Evolutionary conservation across 2,888 invertebrate species (phyloP).

Genomic region (Tetragnatha montana): DNA sequence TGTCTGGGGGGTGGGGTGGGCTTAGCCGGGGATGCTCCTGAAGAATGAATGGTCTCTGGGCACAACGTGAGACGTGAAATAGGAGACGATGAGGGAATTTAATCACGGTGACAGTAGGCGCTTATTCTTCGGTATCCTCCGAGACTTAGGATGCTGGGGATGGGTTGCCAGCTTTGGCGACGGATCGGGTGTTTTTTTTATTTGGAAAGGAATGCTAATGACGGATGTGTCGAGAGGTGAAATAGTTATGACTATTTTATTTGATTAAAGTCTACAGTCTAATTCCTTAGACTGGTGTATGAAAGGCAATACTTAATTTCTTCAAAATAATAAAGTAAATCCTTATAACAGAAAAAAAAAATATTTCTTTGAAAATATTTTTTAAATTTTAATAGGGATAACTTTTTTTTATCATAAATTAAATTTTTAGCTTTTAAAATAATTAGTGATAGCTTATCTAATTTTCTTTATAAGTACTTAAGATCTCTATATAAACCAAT

Average conservation of each 20-base stretch:
- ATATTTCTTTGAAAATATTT: too few species aligned
- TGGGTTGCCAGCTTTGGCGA: conserved; percentile 57
- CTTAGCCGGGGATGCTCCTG: conserved; percentile 34
- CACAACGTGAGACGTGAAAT: conserved; percentile 66
- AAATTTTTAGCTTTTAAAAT: too few species aligned
- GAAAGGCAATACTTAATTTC: too few species aligned
- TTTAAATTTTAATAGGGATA: too few species aligned
- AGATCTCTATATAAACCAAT: too few species aligned
- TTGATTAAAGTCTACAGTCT: too few species aligned
- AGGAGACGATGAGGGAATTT: conserved; percentile 69
- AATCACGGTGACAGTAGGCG: conserved; percentile 70
- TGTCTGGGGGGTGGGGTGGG: conserved; percentile 1
- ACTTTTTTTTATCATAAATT: too few species aligned
- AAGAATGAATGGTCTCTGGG: conserved; percentile 70
- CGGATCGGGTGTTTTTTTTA: not conserved
- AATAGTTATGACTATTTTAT: not conserved
- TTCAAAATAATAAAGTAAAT: too few species aligned
- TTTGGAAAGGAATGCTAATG: not conserved
- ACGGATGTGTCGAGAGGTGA: not conserved
- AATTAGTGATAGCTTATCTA: too few species aligned
- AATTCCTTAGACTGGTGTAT: too few species aligned
- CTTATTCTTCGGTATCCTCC: conserved; percentile 66
- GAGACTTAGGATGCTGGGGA: conserved; percentile 50
- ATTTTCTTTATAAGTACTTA: too few species aligned
- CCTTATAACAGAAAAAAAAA: too few species aligned